Percentiles rank a stretch among this genome's conserved stretches.
Evolutionary conservation across 2,797 vertebrate species (phyloP).

Genomic region (Helostoma temminkii): DNA sequence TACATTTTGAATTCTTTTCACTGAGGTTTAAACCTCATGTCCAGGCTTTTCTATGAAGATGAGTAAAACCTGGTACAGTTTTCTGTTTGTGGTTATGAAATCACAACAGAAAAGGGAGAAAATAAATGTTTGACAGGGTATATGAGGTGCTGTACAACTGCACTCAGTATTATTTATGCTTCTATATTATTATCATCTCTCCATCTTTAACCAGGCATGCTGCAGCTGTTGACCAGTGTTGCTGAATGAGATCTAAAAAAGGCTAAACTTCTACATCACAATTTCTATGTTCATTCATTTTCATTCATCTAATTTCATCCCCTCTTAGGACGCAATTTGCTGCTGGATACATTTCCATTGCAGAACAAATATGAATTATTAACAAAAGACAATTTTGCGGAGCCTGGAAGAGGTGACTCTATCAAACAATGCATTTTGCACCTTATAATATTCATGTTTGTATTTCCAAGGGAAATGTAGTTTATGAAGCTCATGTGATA

Average conservation of each 20-base stretch:
- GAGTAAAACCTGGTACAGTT: background rate
- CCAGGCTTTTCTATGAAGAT: background rate
- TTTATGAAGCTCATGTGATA: slow-evolving; percentile 88
- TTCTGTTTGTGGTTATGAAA: background rate
- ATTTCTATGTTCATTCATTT: slow-evolving; percentile 32
- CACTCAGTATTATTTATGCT: background rate
- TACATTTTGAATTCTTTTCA: background rate
- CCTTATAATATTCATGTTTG: slow-evolving; percentile 87
- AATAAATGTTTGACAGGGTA: background rate
- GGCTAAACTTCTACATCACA: slow-evolving; percentile 23
- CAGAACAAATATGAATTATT: slow-evolving; percentile 80
- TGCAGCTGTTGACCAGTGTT: slow-evolving; percentile 65
- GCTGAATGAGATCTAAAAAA: slow-evolving; percentile 62
- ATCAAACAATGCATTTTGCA: slow-evolving; percentile 85
- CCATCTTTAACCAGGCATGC: slow-evolving; percentile 42
- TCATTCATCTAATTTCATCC: slow-evolving; percentile 21
- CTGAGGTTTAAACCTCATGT: background rate
- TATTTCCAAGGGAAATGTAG: slow-evolving; percentile 90
- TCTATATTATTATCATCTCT: slow-evolving; percentile 4
- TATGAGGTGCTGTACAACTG: slow-evolving; percentile 24
- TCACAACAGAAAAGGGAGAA: background rate
- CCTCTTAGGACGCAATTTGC: slow-evolving; percentile 60
- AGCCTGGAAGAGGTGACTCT: slow-evolving; percentile 69
- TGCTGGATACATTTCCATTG: slow-evolving; percentile 79
- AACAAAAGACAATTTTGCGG: slow-evolving; percentile 66